Evolutionary conservation across 2,888 invertebrate genomes (phyloP), one percentile per base, ranked within the genome.

Genomic region (Napeogenes sylphis): DNA sequence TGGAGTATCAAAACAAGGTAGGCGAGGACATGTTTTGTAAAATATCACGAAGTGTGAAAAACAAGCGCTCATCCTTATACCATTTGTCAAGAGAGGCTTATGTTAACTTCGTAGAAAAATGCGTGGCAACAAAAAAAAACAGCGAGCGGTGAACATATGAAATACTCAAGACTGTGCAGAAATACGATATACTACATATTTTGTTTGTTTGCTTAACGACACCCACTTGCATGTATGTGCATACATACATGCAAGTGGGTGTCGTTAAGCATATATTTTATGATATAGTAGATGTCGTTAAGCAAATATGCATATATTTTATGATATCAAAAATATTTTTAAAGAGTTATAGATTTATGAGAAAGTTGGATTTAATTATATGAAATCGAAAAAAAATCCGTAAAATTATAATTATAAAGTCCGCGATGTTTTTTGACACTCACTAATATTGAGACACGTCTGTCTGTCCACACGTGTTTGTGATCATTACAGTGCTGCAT

Each of bases 51-150:
- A 85, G 79, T 80, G 82, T 78, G 83, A 81, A 84, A 85, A 85
- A 88, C 85, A 88, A 87, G 87, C 84, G 86, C 89, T 87, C 85
- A 87, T 88, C 87, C 87, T 83, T 82, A 21, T 21, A 81, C 80
- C 87, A 90, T 90, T 89, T 90, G 90, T 90, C 90, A 89, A 79
- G 81, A 77, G 83, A 76, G 85, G 88, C 88, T 89, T 89, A 89
- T 74, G 82, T 79, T 84, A 86, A 83, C 85, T 87, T 83, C 84
- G 84, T 80, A 83, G 81, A 82, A 81, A 81, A 81, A 81, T 78
- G 79, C 80, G 80, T 81, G 75, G 71, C 74, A 73, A 21, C 21
- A 21, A 21, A 21, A 21, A 73, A 72, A 74, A 83, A 83, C 75
- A 76, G 73, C 73, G 70, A 13, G 57, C 42, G 30, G 51, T 56